Percentiles rank a stretch among this genome's conserved stretches.
Conservation (phyloP, 2,888 invertebrate genomes). For the Netelia melanura region DNA sequence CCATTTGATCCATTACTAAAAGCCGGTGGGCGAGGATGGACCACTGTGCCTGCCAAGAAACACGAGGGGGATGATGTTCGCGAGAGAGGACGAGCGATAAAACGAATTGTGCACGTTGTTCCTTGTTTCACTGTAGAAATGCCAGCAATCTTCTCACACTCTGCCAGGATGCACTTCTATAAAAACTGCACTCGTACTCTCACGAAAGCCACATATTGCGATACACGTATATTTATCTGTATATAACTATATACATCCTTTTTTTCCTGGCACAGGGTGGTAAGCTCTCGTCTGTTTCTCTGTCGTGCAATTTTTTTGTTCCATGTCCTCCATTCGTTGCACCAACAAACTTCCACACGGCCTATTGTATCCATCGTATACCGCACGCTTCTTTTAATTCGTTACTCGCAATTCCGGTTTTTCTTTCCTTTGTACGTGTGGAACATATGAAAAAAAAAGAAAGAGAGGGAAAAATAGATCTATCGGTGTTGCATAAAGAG, state of each 20-base stretch:
- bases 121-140: conserved; percentile 10
- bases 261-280: background rate
- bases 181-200: conserved; percentile 7
- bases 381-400: conserved; percentile 11
- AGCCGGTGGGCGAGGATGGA: background rate
- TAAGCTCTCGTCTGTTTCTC: conserved; percentile 8
- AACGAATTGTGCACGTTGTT: conserved; percentile 32
- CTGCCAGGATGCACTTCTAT: background rate
- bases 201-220: background rate
- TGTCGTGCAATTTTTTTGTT: conserved; percentile 7
- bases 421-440: conserved; percentile 23
- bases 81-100: conserved; percentile 10
- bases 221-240: background rate
- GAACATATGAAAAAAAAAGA: conserved; percentile 24
- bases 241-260: background rate
- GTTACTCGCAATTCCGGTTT: background rate
- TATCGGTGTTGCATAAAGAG: conserved; percentile 42
- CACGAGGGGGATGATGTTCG: background rate
- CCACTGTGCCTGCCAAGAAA: background rate
- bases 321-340: conserved; percentile 19
- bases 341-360: conserved; percentile 17
- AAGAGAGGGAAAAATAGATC: background rate
- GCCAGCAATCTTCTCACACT: conserved; percentile 12
- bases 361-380: conserved; percentile 25
- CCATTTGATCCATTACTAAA: background rate